Conservation (phyloP, 2,888 invertebrate genomes). For the Drosophila paracracens region DNA sequence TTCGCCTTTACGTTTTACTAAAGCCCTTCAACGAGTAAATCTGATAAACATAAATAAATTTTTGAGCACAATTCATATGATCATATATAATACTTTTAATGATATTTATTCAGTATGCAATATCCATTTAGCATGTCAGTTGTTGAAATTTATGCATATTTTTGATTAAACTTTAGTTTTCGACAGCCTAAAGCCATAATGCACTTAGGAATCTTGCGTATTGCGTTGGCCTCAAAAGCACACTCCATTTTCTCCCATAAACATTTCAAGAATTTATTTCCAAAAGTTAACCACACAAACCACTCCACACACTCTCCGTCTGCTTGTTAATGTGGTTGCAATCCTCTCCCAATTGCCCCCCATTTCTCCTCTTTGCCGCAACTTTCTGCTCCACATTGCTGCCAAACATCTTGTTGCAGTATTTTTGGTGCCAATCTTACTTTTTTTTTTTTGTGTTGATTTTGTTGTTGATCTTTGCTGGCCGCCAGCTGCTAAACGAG, state of each 20-base stretch:
- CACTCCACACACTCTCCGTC: conserved; percentile 12
- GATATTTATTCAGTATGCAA: not conserved
- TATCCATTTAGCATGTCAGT: not conserved
- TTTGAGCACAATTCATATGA: not conserved
- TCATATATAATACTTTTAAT: not conserved
- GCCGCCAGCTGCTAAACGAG: conserved; percentile 59
- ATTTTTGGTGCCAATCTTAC: conserved; percentile 60
- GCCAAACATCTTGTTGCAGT: conserved; percentile 57
- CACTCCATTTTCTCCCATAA: conserved; percentile 45
- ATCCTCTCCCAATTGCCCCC: not conserved
- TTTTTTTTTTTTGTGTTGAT: conserved; percentile 27
- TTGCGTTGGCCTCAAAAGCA: conserved; percentile 18
- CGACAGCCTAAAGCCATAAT: conserved; percentile 4
- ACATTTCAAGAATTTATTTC: conserved; percentile 42
- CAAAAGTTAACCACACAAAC: conserved; percentile 26
- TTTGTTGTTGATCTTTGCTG: conserved; percentile 7
- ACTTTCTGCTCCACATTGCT: conserved; percentile 46
- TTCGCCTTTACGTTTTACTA: not conserved
- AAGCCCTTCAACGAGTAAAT: not conserved
- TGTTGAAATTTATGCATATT: not conserved
- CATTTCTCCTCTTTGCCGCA: not conserved
- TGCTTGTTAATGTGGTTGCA: conserved; percentile 32
- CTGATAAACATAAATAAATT: not conserved
- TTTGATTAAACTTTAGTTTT: conserved; percentile 3
- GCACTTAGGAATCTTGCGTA: conserved; percentile 27